A percentile compares a stretch with the other conserved stretches of the same genome.
Evolutionary conservation across 1,140 invertebrate species (phyloP).

Genomic region (Drosophila santomea): DNA sequence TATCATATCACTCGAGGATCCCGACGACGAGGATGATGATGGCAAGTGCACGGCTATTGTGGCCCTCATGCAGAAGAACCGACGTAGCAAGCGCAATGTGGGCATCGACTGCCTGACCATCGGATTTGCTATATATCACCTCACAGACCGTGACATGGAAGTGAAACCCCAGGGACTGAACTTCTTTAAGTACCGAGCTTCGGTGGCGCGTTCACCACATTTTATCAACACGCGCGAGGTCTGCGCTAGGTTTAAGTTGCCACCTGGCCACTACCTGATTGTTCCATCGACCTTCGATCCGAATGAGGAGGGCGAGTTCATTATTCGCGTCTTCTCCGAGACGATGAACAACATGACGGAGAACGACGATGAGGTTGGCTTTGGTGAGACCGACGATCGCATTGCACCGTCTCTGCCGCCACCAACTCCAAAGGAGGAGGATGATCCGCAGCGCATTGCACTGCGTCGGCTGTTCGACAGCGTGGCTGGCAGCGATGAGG

Average conservation of each 20-base stretch:
- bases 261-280: conserved; percentile 97
- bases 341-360: conserved; percentile 94
- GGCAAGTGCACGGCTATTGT: conserved; percentile 97
- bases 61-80: conserved; percentile 97
- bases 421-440: conserved; percentile 84
- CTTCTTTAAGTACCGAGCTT: conserved; percentile 98
- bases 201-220: conserved; percentile 94
- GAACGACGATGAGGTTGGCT: conserved; percentile 93
- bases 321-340: conserved; percentile 98
- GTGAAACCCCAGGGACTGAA: conserved; percentile 93
- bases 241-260: conserved; percentile 91
- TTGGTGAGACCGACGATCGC: conserved; percentile 89
- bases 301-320: conserved; percentile 97
- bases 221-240: conserved; percentile 99
- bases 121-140: conserved; percentile 97
- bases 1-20: conserved; percentile 93
- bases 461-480: conserved; percentile 93
- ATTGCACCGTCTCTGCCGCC: conserved; percentile 75
- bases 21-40: conserved; percentile 96
- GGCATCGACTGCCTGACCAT: conserved; percentile 97
- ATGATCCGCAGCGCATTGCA: conserved; percentile 86
- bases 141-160: conserved; percentile 90
- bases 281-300: conserved; percentile 99
- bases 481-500: conserved; percentile 95
- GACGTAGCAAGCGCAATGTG: conserved; percentile 94